These are phyloP conservation scores for Leucoraja erinaceus DNA, from an alignment of 2,113 vertebrate species.

Conservation along the genomic window DNA sequence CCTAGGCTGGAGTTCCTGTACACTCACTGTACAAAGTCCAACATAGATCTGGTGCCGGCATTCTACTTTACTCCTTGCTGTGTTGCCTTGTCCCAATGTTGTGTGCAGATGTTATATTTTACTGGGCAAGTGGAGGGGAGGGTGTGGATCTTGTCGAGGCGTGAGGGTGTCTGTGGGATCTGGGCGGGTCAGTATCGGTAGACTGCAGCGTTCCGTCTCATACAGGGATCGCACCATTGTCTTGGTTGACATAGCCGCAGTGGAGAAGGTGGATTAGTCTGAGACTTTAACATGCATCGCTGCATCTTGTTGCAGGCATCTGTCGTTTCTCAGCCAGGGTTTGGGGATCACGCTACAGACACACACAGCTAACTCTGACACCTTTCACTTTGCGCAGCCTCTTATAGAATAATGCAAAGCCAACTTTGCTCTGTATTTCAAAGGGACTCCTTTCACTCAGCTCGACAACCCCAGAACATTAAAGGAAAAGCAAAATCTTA, in stretches of 20 bases:
- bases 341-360: conserved; percentile 62
- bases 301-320: conserved; percentile 80
- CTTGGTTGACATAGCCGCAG: conserved; percentile 64
- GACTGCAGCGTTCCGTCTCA: conserved; percentile 55
- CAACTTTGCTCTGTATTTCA: conserved; percentile 56
- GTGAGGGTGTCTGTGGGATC: background rate
- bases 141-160: too few species aligned
- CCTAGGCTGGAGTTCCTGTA: background rate
- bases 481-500: conserved; percentile 43
- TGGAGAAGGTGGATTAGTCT: conserved; percentile 72
- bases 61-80: background rate
- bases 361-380: conserved; percentile 63
- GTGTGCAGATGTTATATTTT: background rate
- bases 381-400: conserved; percentile 64
- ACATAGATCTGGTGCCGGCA: background rate
- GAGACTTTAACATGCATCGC: conserved; percentile 78
- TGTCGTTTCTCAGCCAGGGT: conserved; percentile 79
- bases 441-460: conserved; percentile 46
- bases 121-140: background rate
- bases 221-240: conserved; percentile 62
- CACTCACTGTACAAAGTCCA: background rate
- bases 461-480: conserved; percentile 31
- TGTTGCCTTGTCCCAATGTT: background rate
- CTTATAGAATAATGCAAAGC: conserved; percentile 51
- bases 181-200: conserved; percentile 45